These are phyloP conservation scores for Cacatua alba DNA, from an alignment of 2,113 vertebrate genomes.

Conservation along the genomic window DNA sequence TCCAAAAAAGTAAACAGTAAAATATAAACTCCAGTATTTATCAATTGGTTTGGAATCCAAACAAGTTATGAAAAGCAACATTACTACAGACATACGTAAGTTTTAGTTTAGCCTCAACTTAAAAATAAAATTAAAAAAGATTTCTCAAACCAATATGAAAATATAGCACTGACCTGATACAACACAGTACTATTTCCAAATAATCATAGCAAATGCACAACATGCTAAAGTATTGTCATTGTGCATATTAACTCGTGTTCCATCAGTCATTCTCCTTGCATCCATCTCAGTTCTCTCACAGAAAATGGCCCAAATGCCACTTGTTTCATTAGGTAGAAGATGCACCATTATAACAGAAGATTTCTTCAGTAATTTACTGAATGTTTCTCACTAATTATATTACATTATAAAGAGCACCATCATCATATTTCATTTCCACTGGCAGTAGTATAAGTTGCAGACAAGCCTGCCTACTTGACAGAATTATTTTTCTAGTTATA, in stretches of 20 bases:
- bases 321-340: background rate
- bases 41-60: background rate
- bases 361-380: background rate
- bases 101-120: background rate
- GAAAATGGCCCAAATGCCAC: background rate
- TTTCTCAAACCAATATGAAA: background rate
- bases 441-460: background rate
- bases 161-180: background rate
- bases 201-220: background rate
- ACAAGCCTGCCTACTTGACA: background rate
- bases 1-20: background rate
- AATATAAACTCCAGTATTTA: background rate
- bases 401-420: background rate
- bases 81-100: background rate
- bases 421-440: background rate
- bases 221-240: background rate
- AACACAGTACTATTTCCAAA: background rate
- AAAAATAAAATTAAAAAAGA: background rate
- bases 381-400: conserved; percentile 2
- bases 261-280: background rate
- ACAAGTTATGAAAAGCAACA: background rate
- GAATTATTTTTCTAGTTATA: background rate
- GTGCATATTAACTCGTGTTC: background rate
- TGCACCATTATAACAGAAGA: background rate
- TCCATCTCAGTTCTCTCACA: background rate